Conservation (phyloP, 2,797 vertebrate species). For the Sarcophilus harrisii region DNA sequence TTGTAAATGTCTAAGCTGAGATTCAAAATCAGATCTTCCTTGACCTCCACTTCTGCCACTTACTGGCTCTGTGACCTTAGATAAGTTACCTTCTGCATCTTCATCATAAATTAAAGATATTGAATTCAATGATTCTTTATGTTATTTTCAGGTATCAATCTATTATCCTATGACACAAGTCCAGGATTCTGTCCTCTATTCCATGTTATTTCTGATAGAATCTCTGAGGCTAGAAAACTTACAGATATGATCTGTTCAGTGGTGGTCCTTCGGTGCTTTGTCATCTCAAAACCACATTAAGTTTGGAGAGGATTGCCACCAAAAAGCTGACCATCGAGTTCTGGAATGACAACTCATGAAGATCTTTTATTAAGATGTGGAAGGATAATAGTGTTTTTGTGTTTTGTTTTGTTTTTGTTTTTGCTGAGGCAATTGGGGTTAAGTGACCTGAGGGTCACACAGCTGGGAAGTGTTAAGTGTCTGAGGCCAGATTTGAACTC, state of each 20-base stretch:
- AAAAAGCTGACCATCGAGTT: neutral
- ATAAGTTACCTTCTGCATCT: neutral
- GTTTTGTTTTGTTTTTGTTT: too few relatives aligned
- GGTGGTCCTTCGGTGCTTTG: neutral
- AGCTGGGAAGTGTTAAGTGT: too few relatives aligned
- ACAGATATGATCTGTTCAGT: neutral
- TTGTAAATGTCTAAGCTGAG: neutral
- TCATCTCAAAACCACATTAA: neutral
- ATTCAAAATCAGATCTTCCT: neutral
- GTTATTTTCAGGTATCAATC: neutral
- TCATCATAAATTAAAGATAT: neutral
- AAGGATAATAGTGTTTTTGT: neutral
- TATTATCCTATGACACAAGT: neutral
- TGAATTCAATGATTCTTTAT: neutral
- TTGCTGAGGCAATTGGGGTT: too few relatives aligned
- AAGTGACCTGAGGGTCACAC: too few relatives aligned
- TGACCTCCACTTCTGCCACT: neutral
- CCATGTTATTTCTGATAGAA: neutral
- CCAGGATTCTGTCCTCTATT: neutral
- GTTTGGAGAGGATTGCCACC: neutral
- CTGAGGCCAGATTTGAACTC: too few relatives aligned
- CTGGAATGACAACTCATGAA: neutral
- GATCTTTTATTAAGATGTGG: neutral
- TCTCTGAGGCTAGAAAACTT: neutral
- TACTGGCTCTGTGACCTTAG: neutral